Evolutionary conservation across 2,797 vertebrate genomes (phyloP), one percentile per base, ranked within the genome.

Genomic region (Alosa sapidissima): DNA sequence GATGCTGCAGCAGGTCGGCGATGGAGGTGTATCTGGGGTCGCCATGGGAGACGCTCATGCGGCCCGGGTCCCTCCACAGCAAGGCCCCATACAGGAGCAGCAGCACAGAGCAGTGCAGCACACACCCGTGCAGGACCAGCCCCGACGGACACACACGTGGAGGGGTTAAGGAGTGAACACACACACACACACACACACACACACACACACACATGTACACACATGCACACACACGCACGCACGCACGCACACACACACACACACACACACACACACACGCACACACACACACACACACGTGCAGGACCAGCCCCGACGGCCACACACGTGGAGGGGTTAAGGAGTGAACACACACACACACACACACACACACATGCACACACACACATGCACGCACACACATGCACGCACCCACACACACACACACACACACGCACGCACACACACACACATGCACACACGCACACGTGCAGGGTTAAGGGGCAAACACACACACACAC

Each of bases 31-130:
- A 94, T 60, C 91, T 89, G 72, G 94, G 90, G 89, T 95, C 93
- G 45, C 91, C 88, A 8, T 95, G 93, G 13, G 87, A 89, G 84
- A 89, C 88, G 28, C 87, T 89, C 87, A 96, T 88, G 13, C 78
- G 90, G 11, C 96, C 96, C 0, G 96, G 95, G 88, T 95, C 93
- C 88, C 94, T 94, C 78, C 89, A 93, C 83, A 96, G 89, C 92
- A 96, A 83, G 87, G 94, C 95, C 88, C 91, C 94, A 88, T 96
- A 95, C 84, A 96, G 88, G 87, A 89, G 90, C 1, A 94, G 86
- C 75, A 95, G 90, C n/a, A 94, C 72, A 47, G 87, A 91, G 87
- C 95, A 93, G 88, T 96, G 94, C 84, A 94, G 49, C 81, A 94
- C 81, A 10, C 94, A 94, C 84, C 94, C 84, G 58, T 96, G 93